phyloP scores from a whole-genome alignment of 2,888 invertebrate genomes.

The Tachina grossa region DNA sequence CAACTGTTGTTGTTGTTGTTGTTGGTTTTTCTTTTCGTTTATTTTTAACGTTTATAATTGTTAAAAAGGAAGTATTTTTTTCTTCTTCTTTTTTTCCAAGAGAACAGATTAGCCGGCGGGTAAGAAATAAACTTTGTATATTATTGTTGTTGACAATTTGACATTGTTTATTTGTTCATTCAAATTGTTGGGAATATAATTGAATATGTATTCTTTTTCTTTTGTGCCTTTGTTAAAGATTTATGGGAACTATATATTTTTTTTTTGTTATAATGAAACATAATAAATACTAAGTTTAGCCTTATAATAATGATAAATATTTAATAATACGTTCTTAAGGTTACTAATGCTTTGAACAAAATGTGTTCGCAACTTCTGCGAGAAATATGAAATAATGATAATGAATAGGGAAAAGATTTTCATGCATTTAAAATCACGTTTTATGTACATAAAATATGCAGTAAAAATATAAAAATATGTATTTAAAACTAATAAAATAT shows the following conservation, averaged over 20 bases:
- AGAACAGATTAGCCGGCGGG: conserved; percentile 4
- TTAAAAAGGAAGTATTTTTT: conserved; percentile 59
- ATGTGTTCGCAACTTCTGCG: no score
- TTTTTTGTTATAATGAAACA: conserved; percentile 1
- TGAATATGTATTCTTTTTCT: conserved; percentile 6
- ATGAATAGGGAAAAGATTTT: no score
- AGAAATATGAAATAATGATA: no score
- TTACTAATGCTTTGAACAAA: no score
- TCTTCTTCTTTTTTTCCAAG: conserved; percentile 3
- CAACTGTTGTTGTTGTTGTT: conserved; percentile 48
- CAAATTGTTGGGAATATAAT: conserved; percentile 36
- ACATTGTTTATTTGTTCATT: conserved; percentile 48
- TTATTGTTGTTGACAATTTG: conserved; percentile 50
- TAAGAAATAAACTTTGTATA: background rate
- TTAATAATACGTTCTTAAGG: no score
- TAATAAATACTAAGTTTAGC: background rate
- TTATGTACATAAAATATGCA: no score
- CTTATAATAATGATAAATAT: no score
- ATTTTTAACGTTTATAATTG: conserved; percentile 56
- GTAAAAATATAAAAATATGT: no score
- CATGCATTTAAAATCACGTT: no score
- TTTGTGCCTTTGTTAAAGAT: conserved; percentile 6
- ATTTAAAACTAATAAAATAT: no score
- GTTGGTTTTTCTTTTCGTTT: background rate
- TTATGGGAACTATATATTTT: conserved; percentile 50